Evolutionary conservation across 2,113 vertebrate genomes (phyloP), one percentile per base, ranked within the genome.

Genomic region (Takifugu flavidus): DNA sequence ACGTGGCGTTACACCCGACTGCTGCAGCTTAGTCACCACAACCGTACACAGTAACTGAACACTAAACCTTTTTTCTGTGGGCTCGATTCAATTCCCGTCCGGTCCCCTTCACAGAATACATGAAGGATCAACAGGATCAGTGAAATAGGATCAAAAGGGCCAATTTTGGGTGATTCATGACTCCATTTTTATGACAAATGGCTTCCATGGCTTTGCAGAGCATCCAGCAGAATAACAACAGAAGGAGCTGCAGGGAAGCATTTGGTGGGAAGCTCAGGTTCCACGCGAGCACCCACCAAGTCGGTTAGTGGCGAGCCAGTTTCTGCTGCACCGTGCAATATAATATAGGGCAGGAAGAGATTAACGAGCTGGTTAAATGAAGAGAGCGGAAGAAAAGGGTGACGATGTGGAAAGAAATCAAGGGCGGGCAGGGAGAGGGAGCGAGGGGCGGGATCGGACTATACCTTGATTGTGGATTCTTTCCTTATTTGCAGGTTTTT

Each of bases 381-480:
- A 25, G 49, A 50, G 49, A 50, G 49, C 6, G 50, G 13, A 62
- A 45, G 57, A 59, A 49, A 56, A 55, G 47, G 15, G 47, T 2
- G 60, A 67, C 25, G 67, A 51, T 49, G 46, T n/a, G 15, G 1
- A 20, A 8, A 60, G 74, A 70, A 56, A 39, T 62, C 45, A 58
- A 59, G 54, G 45, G 31, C 26, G 13, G n/a, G 34, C 10, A 27
- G 56, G 25, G 45, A 31, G 34, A 34, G 47, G 58, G 63, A 72
- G 58, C 82, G 62, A 66, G 70, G n/a, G 45, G 15, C 12, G n/a
- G 45, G 45, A 11, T 20, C 50, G 25, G 70, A 89, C 87, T 74
- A 80, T 97, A 98, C 96, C 95, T 98, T 95, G 93, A 80, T 88
- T 89, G 59, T 89, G 90, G 87, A 92, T 82, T 93, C 90, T 92